A percentile compares a stretch with the other conserved stretches of the same genome.
Evolutionary conservation across 1,140 invertebrate species (phyloP).

Genomic region (Bicyclus anynana): DNA sequence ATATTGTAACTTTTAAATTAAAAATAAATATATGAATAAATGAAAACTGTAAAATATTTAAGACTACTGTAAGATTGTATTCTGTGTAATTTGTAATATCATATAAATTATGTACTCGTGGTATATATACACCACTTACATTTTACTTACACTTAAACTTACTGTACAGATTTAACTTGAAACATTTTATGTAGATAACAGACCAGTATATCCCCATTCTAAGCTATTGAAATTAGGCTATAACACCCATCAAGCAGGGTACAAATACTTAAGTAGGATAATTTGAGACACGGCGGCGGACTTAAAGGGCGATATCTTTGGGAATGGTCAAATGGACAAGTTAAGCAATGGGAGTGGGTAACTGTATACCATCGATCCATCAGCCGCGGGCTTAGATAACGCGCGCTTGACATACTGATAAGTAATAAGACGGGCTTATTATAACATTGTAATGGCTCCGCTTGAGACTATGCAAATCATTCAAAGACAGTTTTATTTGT

Average conservation of each 20-base stretch:
- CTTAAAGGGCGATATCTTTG: slow-evolving; percentile 3
- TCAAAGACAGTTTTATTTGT: slow-evolving; percentile 7
- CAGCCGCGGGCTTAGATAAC: slow-evolving; percentile 50
- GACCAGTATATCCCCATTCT: too few relatives aligned
- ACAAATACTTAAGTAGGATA: not conserved
- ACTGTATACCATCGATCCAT: slow-evolving; percentile 54
- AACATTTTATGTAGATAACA: too few relatives aligned
- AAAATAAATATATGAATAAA: too few relatives aligned
- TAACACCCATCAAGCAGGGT: not conserved
- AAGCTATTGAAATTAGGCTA: too few relatives aligned
- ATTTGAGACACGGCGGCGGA: not conserved
- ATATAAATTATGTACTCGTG: too few relatives aligned
- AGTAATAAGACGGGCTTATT: slow-evolving; percentile 34
- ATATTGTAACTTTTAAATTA: too few relatives aligned
- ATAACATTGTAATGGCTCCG: slow-evolving; percentile 14
- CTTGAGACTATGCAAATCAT: slow-evolving; percentile 13
- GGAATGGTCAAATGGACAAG: slow-evolving; percentile 10
- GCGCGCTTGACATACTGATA: slow-evolving; percentile 54
- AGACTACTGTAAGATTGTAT: too few relatives aligned
- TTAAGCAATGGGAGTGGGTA: slow-evolving; percentile 8
- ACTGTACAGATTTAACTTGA: too few relatives aligned
- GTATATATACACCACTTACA: too few relatives aligned
- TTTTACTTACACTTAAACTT: too few relatives aligned
- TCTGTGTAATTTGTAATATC: too few relatives aligned
- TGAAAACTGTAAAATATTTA: too few relatives aligned